These are phyloP conservation scores for Aquatica leii DNA, from an alignment of 2,888 invertebrate species.

Conservation along the genomic window DNA sequence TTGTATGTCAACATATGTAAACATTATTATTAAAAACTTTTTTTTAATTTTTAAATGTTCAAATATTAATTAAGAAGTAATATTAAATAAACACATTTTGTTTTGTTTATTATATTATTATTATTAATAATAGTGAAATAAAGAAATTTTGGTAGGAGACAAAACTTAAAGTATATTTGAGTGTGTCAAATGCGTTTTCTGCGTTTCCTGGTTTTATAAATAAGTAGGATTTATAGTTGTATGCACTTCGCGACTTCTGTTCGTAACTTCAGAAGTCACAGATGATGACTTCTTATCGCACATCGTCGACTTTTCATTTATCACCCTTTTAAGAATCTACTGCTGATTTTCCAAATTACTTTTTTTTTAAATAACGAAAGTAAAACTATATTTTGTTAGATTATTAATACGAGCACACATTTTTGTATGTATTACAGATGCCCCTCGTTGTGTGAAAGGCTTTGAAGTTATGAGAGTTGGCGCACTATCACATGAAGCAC, in stretches of 20 bases:
- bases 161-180: slow-evolving; percentile 49
- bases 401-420: neutral
- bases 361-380: slow-evolving; percentile 18
- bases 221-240: slow-evolving; percentile 60
- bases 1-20: too few species aligned
- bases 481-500: slow-evolving; percentile 75
- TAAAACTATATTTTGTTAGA: slow-evolving; percentile 12
- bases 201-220: slow-evolving; percentile 58
- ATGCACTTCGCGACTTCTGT: slow-evolving; percentile 58
- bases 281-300: slow-evolving; percentile 56
- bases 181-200: slow-evolving; percentile 52
- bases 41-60: too few species aligned
- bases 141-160: too few species aligned
- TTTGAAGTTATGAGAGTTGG: slow-evolving; percentile 76
- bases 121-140: too few species aligned
- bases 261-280: slow-evolving; percentile 51
- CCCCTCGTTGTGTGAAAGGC: slow-evolving; percentile 79
- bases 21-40: too few species aligned
- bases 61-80: too few species aligned
- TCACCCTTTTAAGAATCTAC: slow-evolving; percentile 34
- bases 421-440: slow-evolving; percentile 64
- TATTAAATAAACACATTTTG: too few species aligned
- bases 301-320: slow-evolving; percentile 47
- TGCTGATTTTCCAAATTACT: slow-evolving; percentile 9
- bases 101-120: too few species aligned